Base-by-base conservation (phyloP, 2,888 invertebrate species). In the Acanthococcus lagerstroemiae region DNA sequence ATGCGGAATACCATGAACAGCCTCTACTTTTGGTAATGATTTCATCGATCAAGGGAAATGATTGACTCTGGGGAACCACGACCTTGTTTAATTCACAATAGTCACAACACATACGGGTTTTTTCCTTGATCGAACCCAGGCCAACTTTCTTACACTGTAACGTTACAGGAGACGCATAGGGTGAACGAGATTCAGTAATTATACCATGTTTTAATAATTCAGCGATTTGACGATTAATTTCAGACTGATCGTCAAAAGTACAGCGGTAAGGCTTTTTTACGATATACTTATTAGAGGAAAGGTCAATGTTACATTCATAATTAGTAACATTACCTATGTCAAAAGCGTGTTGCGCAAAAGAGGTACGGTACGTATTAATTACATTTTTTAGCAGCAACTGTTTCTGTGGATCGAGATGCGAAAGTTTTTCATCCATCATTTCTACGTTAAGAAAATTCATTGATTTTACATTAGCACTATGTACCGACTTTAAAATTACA, bases 1-100 rank as follows among this genome's bases (percentile, higher is more conserved):
- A 48, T n/a, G 72, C 73, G 17, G 74, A 67, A 65, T 73, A 75
- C 69, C 68, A 74, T 52, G 71, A 72, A 56, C 73, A 75, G 57
- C 74, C 72, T 69, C 70, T 70, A 6, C 73, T 63, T 72, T 48
- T 9, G 19, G 48, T n/a, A 5, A 52, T 27, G 21, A 61, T 52
- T 26, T 52, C 61, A 15, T 60, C 48, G 44, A 60, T 60, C 4
- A 46, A 48, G 6, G 60, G 60, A 25, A 60, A 46, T 15, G 61
- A 52, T 48, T 61, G 61, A 27, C 52, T 52, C 45, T 61, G 9
- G 9, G 61, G 52, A 21, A 52, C 45, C 3, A 61, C 24, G 17
- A 52, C 9, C 45, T 52, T 61, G 22, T 61, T 67, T 19, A 67
- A n/a, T 9, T 67, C 63, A 4, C 55, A 4, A 48, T 46, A 67